Evolutionary conservation across 2,888 invertebrate genomes (phyloP), one percentile per base, ranked within the genome.

Genomic region (Aelia acuminata): DNA sequence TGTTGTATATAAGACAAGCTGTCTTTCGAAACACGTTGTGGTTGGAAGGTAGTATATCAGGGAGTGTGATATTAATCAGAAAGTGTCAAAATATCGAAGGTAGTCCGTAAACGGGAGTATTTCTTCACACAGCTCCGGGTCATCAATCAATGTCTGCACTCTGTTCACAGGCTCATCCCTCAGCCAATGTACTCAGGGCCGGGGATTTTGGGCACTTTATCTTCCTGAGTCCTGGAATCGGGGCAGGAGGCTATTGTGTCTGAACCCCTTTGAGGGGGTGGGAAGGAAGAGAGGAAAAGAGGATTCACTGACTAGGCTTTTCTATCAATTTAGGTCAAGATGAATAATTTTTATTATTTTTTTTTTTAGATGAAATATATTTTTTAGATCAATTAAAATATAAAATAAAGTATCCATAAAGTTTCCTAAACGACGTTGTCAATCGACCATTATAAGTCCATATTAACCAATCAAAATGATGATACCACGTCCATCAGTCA

Each of bases 31-130:
- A 70, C 35, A 70, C 63, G 35, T 70, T 70, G 63, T 70, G 63
- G 31, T 31, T 31, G 63, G 4, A 10, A 31, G 31, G 63, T 70
- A 70, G 63, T 70, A 35, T 35, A 70, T 70, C 35, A 70, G 35
- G 35, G 35, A 18, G 63, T 5, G 35, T n/a, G 63, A 70, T 70
- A 35, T 70, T 70, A 70, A 70, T 70, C 63, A 70, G 63, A 70
- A 70, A 70, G 63, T 70, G 63, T 70, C 63, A 70, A 70, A 70
- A 70, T 70, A 70, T 70, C 63, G 63, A 70, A 70, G 63, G 63
- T 70, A 70, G 63, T 31, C 35, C 35, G 63, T 70, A 70, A 70
- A 70, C 63, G 63, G 35, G 63, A 80, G 80, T 80, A 80, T 80
- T 80, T 80, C 80, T 80, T 80, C 80, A 80, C 39, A 7, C 5